Evolutionary conservation across 2,888 invertebrate genomes (phyloP).

Genomic region (Campopleginae sp.): DNA sequence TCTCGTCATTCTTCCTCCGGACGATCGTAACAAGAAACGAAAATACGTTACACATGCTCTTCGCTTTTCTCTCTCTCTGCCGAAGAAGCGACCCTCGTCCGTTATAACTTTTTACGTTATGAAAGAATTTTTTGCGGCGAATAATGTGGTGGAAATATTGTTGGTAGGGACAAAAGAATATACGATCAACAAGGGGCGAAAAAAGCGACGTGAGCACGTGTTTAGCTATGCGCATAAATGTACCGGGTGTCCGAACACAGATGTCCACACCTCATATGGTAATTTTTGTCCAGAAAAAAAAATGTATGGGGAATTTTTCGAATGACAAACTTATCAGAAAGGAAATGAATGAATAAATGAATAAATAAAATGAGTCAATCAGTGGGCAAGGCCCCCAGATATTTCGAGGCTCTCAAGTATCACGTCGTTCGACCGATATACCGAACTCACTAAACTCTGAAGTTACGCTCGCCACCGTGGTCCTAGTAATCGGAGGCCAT

Average conservation of each 20-base stretch:
- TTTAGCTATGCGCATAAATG: neutral
- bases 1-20: neutral
- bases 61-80: neutral
- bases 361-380: neutral
- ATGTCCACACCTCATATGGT: neutral
- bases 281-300: neutral
- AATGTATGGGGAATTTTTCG: neutral
- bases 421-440: neutral
- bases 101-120: neutral
- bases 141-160: conserved; percentile 10
- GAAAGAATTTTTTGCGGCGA: neutral
- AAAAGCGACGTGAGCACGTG: neutral
- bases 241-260: neutral
- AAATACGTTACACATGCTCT: conserved; percentile 6
- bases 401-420: neutral
- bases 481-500: neutral
- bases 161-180: conserved; percentile 6
- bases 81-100: neutral
- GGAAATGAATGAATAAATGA: neutral
- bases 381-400: neutral
- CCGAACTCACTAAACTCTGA: neutral
- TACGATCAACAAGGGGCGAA: neutral
- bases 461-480: neutral
- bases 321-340: neutral
- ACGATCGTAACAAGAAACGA: conserved; percentile 35